phyloP scores from a whole-genome alignment of 2,113 vertebrate species.

The Perca schrenkii region DNA sequence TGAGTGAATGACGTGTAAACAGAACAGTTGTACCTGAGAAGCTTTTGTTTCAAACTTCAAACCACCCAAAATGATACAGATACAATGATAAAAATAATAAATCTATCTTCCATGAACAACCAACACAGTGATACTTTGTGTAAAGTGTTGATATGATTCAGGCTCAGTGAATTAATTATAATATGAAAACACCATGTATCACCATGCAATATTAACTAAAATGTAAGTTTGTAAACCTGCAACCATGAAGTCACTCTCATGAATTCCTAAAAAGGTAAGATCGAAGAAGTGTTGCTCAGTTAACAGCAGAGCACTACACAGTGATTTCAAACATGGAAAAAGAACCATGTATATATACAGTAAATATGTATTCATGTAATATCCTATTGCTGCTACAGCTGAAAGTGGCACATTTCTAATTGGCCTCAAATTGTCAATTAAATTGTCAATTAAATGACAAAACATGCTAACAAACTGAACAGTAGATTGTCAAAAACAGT shows the following conservation, averaged over 20 bases:
- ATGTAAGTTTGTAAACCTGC: constrained; percentile 53
- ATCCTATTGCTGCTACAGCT: constrained; percentile 40
- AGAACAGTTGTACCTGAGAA: constrained; percentile 82
- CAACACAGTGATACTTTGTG: constrained; percentile 49
- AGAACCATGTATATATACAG: constrained; percentile 46
- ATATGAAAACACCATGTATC: constrained; percentile 46
- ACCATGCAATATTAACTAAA: constrained; percentile 18
- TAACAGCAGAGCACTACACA: constrained; percentile 65
- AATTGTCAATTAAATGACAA: constrained; percentile 19
- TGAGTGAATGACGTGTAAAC: constrained; percentile 77
- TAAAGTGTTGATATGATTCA: constrained; percentile 39
- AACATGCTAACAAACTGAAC: constrained; percentile 25
- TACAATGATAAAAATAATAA: constrained; percentile 30
- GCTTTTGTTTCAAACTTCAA: constrained; percentile 69
- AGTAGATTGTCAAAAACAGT: constrained; percentile 68
- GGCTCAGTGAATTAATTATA: constrained; percentile 59
- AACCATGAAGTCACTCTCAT: constrained; percentile 38
- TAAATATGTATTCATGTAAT: constrained; percentile 28
- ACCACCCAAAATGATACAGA: constrained; percentile 48
- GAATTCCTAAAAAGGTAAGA: constrained; percentile 17
- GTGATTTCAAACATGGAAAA: constrained; percentile 64
- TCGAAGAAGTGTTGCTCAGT: constrained; percentile 46
- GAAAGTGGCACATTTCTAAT: constrained; percentile 31
- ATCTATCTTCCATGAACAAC: constrained; percentile 17
- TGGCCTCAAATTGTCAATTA: constrained; percentile 10